Evolutionary conservation across 2,888 invertebrate species (phyloP), one percentile per base, ranked within the genome.

Genomic region (Geotrupes spiniger): DNA sequence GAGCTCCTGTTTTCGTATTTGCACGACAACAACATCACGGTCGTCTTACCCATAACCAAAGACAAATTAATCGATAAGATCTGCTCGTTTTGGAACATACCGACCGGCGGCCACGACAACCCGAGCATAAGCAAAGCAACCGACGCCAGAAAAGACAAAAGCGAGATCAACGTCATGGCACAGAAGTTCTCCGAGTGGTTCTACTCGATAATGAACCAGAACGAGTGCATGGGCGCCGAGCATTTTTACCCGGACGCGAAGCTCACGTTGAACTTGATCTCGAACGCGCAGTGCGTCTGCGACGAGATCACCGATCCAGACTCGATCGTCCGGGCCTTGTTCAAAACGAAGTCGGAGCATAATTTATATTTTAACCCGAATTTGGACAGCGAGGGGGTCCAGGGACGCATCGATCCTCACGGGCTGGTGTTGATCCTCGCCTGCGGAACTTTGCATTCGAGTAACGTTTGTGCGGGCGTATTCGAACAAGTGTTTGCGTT

Each of bases 401-500:
- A 76, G 57, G 81, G 81, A 2, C 74, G 76, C 52, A 74, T 78
- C 53, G 78, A 82, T 64, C 73, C 76, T 0, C 82, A 85, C 63
- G 85, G 85, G 1, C 66, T 84, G 36, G 79, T 82, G 1, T 62
- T 80, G 37, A 76, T 85, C 5, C 62, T 82, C 37, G 77, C 75
- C 1, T 83, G 83, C 69, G 85, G 86, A 11, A 83, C 83, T 0
- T 62, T 85, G 25, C 84, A 85, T 62, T 69, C 74, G 2, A 65
- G 66, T 9, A 58, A 70, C 2, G 67, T 70, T 17, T 77, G 77
- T 54, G 76, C 80, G 1, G 86, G 85, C 1, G 70, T 83, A 21
- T 86, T 84, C 64, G 84, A 85, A 62, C 82, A 84, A 60, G 71
- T 76, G 36, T 85, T 85, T 70, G 80, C 80, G 1, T 68, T 86